Base-by-base conservation (phyloP, 1,140 invertebrate genomes). In the Aphis craccivora region DNA sequence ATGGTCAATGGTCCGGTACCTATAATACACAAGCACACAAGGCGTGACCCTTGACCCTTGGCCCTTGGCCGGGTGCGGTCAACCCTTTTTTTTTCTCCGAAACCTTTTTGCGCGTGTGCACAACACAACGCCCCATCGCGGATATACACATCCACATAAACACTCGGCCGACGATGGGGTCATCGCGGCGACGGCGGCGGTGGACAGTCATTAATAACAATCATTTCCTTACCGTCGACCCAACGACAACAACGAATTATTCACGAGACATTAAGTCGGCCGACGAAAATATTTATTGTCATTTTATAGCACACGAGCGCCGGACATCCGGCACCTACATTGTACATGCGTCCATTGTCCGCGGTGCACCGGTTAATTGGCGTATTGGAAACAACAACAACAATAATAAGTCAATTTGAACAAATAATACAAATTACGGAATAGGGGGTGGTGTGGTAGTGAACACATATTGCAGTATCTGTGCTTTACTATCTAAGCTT, bases 221-320 rank as follows among this genome's bases (percentile, higher is more conserved):
- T 93, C 91, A 93, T 93, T 93, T 93, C 91, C 91, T 93, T 84
- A 55, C 90, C 60, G 90, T 81, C 90, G 76, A 51, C 60, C 40
- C 90, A 18, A 67, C 91, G 91, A 93, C 91, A 93, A 93, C 91
- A 93, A 53, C 91, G 91, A 86, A 86, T 93, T 93, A 86, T 93
- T 84, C 37, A 93, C 91, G 91, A 93, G 40, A 93, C 91, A 93
- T 93, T 93, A 93, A 53, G 91, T 92, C 91, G 91, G n/a, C 23
- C 43, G 18, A 48, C 76, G 40, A 83, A 92, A 92, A 92, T 92
- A 83, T 92, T 92, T 92, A 83, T 51, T 53, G 30, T 91, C 22
- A 76, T 67, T 76, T 91, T 76, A 43, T 55, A 30, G 83, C 83
- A 40, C 83, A 84, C 40, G 83, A 84, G 37, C 83, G 83, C 83